Evolutionary conservation across 2,797 vertebrate species (phyloP), one percentile per base, ranked within the genome.

Genomic region (Acipenser ruthenus): DNA sequence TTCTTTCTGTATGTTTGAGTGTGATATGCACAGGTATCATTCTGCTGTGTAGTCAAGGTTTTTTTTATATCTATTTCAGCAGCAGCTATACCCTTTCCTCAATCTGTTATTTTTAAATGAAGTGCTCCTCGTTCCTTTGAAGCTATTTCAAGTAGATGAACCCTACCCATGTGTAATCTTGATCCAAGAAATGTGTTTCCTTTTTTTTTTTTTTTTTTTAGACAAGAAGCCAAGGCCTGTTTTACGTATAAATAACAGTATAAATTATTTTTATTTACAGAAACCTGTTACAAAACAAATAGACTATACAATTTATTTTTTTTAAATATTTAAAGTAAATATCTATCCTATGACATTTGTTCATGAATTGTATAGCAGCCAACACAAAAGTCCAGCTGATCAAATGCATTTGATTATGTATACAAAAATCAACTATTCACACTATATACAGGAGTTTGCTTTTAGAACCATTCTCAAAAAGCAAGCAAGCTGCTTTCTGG

Each of bases 251-350:
- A 99, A 98, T 99, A 92, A 83, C 86, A 97, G 95, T 98, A 99
- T 96, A 99, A 98, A 98, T 98, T 97, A 98, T 98, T 98, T 75
- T 96, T 98, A 99, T 99, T 99, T 98, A 99, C 96, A 99, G 93
- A 97, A 97, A 96, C 93, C 93, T 97, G 94, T 99, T 98, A 97
- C 94, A 99, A 98, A 98, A 98, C 95, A 97, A 95, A 99, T 98
- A 97, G 93, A 97, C 95, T 97, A 97, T 99, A 98, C 96, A 91
- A 95, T 97, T 95, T 94, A 89, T 93, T 94, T 93, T 93, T 93
- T 94, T 98, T 97, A 99, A 98, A 98, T 99, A 99, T 96, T 93
- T 85, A 90, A 93, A 92, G 91, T 92, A 93, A 94, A 93, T 96
- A 92, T 89, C 89, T 97, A 95, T 92, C 91, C 92, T 95, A 94